Evolutionary conservation across 2,113 vertebrate genomes (phyloP).

Genomic region (Piprites chloris): DNA sequence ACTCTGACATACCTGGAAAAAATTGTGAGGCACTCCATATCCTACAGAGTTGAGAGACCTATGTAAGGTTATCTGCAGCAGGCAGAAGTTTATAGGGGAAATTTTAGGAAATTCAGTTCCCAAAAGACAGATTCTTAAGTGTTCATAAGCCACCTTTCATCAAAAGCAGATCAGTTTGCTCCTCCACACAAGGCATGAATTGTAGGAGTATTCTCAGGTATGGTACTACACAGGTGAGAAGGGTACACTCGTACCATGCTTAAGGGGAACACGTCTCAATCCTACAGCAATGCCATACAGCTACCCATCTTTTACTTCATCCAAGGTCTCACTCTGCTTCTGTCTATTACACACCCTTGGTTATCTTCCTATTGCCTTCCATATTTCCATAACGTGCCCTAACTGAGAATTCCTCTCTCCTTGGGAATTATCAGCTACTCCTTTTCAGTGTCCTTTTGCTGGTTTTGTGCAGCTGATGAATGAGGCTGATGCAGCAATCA

Average conservation of each 20-base stretch:
- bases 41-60: background rate
- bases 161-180: background rate
- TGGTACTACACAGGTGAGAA: background rate
- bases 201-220: background rate
- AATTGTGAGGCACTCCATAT: background rate
- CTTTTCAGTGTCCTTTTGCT: background rate
- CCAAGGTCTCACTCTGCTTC: background rate
- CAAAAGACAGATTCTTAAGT: background rate
- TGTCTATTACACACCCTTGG: background rate
- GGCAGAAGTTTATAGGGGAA: background rate
- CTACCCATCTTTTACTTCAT: background rate
- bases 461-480: background rate
- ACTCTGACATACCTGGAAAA: background rate
- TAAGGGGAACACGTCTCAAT: rapidly evolving
- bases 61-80: background rate
- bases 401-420: background rate
- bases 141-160: background rate
- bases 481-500: background rate
- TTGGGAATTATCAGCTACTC: background rate
- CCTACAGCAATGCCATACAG: background rate
- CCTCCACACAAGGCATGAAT: background rate
- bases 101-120: background rate
- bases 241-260: no score
- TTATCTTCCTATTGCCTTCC: background rate
- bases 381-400: background rate